Percentiles rank a stretch among this genome's conserved stretches.
Conservation (phyloP, 2,888 invertebrate genomes). For the Craniophora ligustri region DNA sequence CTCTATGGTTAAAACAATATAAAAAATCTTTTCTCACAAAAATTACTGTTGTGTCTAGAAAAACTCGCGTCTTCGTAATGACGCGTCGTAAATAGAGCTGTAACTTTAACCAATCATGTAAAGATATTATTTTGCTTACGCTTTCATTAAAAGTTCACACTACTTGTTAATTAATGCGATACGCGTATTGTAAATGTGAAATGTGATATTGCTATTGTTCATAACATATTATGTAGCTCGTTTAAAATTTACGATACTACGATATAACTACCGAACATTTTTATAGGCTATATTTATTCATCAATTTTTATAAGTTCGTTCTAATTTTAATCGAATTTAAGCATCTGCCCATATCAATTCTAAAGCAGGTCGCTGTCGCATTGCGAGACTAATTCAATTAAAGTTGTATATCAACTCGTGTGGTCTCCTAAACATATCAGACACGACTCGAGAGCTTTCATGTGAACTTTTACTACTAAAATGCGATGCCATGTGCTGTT, state of each 20-base stretch:
- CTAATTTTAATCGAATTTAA: slow-evolving; percentile 35
- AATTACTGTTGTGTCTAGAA: slow-evolving; percentile 15
- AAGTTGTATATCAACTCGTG: slow-evolving; percentile 61
- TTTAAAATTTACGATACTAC: not conserved
- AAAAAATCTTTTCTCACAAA: too few species aligned
- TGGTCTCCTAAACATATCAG: slow-evolving; percentile 70
- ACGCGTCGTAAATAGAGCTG: slow-evolving; percentile 32
- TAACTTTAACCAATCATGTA: too few species aligned
- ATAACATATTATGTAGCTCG: too few species aligned
- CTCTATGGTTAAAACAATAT: too few species aligned
- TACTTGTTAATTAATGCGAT: too few species aligned
- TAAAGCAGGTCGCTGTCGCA: slow-evolving; percentile 31
- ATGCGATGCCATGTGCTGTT: slow-evolving; percentile 73
- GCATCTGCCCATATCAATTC: slow-evolving; percentile 25
- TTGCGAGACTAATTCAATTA: slow-evolving; percentile 45
- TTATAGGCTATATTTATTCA: too few species aligned
- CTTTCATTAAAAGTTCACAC: slow-evolving; percentile 14
- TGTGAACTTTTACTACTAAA: slow-evolving; percentile 69
- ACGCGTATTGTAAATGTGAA: too few species aligned
- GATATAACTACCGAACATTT: too few species aligned
- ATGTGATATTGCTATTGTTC: too few species aligned
- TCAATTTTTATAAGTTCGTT: too few species aligned
- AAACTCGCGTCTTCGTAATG: slow-evolving; percentile 22
- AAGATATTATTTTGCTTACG: slow-evolving; percentile 28
- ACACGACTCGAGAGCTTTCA: slow-evolving; percentile 60